phyloP scores from a whole-genome alignment of 2,113 vertebrate species.

The Dascyllus trimaculatus region DNA sequence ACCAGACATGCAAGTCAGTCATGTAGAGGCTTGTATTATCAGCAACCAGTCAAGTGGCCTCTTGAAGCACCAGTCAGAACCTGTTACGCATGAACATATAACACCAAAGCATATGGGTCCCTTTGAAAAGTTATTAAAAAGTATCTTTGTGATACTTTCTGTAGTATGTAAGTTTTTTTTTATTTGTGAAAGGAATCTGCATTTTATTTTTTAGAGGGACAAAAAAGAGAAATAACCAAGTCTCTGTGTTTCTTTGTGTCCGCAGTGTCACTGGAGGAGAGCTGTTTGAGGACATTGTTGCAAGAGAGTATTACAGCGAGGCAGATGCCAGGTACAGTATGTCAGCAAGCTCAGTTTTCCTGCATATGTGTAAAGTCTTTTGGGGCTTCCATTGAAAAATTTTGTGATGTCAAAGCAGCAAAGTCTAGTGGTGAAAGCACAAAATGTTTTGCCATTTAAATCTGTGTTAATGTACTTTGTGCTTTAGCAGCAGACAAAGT shows the following conservation, averaged over 20 bases:
- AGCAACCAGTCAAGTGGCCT: slow-evolving; percentile 1
- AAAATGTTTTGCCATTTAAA: slow-evolving; percentile 1
- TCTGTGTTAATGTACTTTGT: slow-evolving; percentile 35
- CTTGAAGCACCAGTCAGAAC: slow-evolving; percentile 1
- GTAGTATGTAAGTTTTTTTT: slow-evolving; percentile 2
- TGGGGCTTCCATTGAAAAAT: neutral
- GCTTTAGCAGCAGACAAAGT: slow-evolving; percentile 28
- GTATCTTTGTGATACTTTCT: neutral
- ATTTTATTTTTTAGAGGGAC: neutral
- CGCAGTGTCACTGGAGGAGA: slow-evolving; percentile 96
- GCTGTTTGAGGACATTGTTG: slow-evolving; percentile 99
- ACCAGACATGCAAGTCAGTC: neutral
- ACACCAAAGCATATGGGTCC: neutral
- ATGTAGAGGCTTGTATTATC: slow-evolving; percentile 1
- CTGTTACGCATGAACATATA: neutral
- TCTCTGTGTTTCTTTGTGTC: slow-evolving; percentile 7
- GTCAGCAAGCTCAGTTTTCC: neutral
- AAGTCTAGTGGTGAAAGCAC: slow-evolving; percentile 4
- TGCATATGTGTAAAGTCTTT: neutral
- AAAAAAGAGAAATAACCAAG: neutral
- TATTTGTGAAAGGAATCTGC: neutral
- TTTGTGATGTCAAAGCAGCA: neutral
- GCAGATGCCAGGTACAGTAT: slow-evolving; percentile 93
- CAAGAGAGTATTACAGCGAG: slow-evolving; percentile 99
- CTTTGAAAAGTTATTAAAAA: neutral